phyloP scores from a whole-genome alignment of 1,140 invertebrate species.

The Pseudomyrmex dendroicus region DNA sequence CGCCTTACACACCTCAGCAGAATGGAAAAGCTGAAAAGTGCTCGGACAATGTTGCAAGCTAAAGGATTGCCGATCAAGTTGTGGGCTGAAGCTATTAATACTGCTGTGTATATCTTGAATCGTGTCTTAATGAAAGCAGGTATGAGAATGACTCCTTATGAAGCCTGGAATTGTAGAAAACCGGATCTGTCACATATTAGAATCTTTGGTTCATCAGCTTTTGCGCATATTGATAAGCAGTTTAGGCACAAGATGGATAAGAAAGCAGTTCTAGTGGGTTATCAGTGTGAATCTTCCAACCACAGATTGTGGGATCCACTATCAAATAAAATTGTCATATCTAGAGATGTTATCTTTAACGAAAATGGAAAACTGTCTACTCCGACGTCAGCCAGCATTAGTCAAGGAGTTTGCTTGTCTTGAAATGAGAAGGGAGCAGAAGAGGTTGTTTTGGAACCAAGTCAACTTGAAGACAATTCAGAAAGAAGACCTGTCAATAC shows the following conservation, averaged over 20 bases:
- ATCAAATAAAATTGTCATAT: neutral
- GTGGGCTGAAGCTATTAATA: constrained; percentile 32
- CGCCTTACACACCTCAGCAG: constrained; percentile 80
- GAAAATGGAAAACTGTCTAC: neutral
- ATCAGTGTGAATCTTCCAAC: neutral
- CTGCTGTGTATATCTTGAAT: no score
- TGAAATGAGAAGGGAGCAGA: no score
- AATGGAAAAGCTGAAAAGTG: constrained; percentile 72
- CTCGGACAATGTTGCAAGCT: constrained; percentile 36
- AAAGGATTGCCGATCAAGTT: constrained; percentile 40
- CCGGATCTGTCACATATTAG: neutral
- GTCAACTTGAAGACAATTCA: no score
- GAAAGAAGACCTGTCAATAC: neutral
- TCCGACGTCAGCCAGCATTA: no score
- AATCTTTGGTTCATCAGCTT: constrained; percentile 34
- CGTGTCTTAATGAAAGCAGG: neutral
- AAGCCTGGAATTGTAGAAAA: neutral
- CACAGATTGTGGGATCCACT: neutral
- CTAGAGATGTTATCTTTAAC: neutral
- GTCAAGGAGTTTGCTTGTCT: no score
- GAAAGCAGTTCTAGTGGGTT: constrained; percentile 49
- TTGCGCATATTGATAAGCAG: constrained; percentile 51
- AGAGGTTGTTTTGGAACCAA: no score
- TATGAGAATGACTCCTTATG: neutral
- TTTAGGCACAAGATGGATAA: constrained; percentile 50